Conservation (phyloP, 2,113 vertebrate genomes). For the Cinclus mexicanus region DNA sequence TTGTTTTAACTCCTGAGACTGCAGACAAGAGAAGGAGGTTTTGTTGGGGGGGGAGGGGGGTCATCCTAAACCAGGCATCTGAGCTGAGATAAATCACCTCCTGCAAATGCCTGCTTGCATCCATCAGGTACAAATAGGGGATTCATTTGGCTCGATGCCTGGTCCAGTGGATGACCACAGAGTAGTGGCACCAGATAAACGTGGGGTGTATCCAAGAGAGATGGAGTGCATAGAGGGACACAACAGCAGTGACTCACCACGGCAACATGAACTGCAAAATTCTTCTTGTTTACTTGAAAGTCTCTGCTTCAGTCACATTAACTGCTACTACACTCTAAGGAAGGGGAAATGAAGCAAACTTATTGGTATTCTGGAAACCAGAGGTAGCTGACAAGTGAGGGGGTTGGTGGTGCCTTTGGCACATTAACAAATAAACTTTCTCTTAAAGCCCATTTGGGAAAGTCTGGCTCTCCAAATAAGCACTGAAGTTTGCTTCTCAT, state of each 20-base stretch:
- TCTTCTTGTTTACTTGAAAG: background rate
- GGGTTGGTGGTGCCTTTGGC: background rate
- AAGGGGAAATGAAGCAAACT: background rate
- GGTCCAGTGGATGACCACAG: background rate
- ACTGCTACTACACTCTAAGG: background rate
- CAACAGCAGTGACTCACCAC: background rate
- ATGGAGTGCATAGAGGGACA: background rate
- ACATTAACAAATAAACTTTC: background rate
- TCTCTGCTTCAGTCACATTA: background rate
- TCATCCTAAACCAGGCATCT: background rate
- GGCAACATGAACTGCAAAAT: background rate
- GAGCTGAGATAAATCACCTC: background rate
- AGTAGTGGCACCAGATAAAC: background rate
- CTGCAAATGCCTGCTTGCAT: background rate
- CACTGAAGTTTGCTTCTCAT: background rate
- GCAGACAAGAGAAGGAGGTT: background rate
- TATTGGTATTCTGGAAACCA: background rate
- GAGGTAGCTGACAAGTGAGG: background rate
- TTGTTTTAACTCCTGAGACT: background rate
- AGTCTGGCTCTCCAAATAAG: background rate
- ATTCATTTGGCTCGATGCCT: background rate
- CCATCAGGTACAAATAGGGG: background rate
- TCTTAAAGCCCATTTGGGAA: background rate
- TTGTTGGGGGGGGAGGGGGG: background rate
- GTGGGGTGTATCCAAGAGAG: accelerated